Evolutionary conservation across 2,113 vertebrate species (phyloP), one percentile per base, ranked within the genome.

Genomic region (Nematolebias whitei): DNA sequence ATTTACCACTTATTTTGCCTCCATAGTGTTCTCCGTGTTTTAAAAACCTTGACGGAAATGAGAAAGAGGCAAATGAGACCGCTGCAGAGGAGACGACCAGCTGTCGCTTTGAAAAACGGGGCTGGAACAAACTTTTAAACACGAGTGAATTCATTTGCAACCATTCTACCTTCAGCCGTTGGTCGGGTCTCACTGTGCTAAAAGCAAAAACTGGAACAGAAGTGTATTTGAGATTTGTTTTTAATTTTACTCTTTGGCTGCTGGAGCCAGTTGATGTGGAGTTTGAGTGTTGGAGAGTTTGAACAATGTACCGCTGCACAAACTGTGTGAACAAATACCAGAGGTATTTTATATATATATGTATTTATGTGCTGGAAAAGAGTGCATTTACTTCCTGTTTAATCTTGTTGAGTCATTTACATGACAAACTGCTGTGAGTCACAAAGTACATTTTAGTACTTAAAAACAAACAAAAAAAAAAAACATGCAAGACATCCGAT

Each of bases 141-240:
- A 85, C 86, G 89, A 91, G 87, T 87, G 84, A 84, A 93, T 55
- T 77, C 87, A 72, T 91, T 11, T 88, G 93, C 93, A 95, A 94
- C 94, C 93, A 90, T 94, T 95, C 94, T 96, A 94, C 94, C 94
- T 95, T 95, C 85, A 92, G 87, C 87, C 78, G 76, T 77, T 87
- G 50, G 92, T 94, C 93, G 90, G 93, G 91, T 90, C 91, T 94
- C 95, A 96, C 96, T 96, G 96, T 98, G 96, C 94, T 93, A 87
- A 88, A 85, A 50, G 71, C 72, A 79, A 86, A 85, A 90, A 83
- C 83, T 39, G 19, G 44, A 61, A 71, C 62, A 74, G 52, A 45
- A 77, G 29, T 43, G 32, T 71, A 35, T 19, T 5, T 26, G 2
- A 47, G 45, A 47, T 50, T 62, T 48, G 19, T 55, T 77, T 72